Base-by-base conservation (phyloP, 1,140 invertebrate genomes). In the Battus philenor region DNA sequence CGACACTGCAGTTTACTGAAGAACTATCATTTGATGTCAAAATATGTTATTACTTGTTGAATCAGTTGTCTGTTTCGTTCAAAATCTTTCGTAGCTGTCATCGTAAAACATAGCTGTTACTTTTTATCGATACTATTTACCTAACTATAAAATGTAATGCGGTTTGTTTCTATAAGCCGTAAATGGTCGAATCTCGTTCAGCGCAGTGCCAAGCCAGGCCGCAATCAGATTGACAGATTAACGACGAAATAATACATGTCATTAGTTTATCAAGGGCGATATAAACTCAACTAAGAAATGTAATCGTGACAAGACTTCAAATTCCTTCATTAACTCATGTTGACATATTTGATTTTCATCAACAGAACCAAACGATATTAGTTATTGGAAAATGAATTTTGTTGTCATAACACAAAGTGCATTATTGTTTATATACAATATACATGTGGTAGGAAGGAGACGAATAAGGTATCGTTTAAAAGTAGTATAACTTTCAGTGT, bases 251-350 rank as follows among this genome's bases (percentile, higher is more conserved):
- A 7, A 3, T 7, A 16, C 30, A 1, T 34, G 9, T 12, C 4
- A 36, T 36, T 12, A 17, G 16, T 36, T 10, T 17, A 18, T 5
- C 33, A 36, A 36, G 33, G 33, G 33, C 33, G 8, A 5, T 36
- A 22, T 30, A 30, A 30, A 15, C 18, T 11, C 11, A 39, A 38
- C 12, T 24, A 26, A 39, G 5, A 11, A 11, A 39, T 39, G 18
- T 12, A 11, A 26, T 7, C 8, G 13, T 13, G 20, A 13, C 11
- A 39, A 39, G 36, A 39, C 20, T 39, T 10, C 36, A 26, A 17
- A 39, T 39, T 39, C 20, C 36, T 39, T 39, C 11, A 24, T 26
- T 39, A 39, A 26, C 17, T 36, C 17, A 2, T 2, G 11, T n/a
- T n/a, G n/a, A n/a, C n/a, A n/a, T n/a, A n/a, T n/a, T n/a, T n/a